A percentile compares a stretch with the other conserved stretches of the same genome.
Conservation (phyloP, 1,140 invertebrate genomes). For the Cataglyphis hispanica region DNA sequence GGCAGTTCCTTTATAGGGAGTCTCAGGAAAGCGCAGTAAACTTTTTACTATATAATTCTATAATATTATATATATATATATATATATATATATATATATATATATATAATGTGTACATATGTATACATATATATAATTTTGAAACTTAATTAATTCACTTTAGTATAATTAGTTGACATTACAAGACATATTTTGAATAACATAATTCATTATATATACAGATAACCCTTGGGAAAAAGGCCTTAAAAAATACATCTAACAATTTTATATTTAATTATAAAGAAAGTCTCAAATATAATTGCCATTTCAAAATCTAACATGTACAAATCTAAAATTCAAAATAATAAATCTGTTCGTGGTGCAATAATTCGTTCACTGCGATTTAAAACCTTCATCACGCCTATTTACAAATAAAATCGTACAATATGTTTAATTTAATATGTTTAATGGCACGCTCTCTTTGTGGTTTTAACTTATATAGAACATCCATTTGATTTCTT, state of each 20-base stretch:
- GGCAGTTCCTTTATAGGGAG: slow-evolving; percentile 60
- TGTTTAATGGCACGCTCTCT: slow-evolving; percentile 18
- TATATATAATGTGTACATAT: slow-evolving; percentile 69
- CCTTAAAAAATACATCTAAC: slow-evolving; percentile 39
- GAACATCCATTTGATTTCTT: slow-evolving; percentile 29
- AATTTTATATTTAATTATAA: slow-evolving; percentile 35
- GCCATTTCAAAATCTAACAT: slow-evolving; percentile 12
- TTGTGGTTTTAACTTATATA: slow-evolving; percentile 12
- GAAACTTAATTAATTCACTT: slow-evolving; percentile 66
- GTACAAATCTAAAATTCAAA: slow-evolving; percentile 53
- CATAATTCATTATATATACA: slow-evolving; percentile 72
- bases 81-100: slow-evolving; percentile 66
- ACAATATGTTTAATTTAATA: slow-evolving; percentile 37
- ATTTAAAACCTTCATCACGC: slow-evolving; percentile 23
- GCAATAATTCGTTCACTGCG: slow-evolving; percentile 13
- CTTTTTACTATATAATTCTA: slow-evolving; percentile 64
- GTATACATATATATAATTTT: slow-evolving; percentile 47
- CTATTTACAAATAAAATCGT: slow-evolving; percentile 56
- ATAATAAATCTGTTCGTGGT: slow-evolving; percentile 14
- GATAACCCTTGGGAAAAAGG: slow-evolving; percentile 15
- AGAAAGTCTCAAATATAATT: slow-evolving; percentile 39
- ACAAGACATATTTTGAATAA: slow-evolving; percentile 70
- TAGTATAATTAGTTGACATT: slow-evolving; percentile 43
- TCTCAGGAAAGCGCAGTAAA: slow-evolving; percentile 65
- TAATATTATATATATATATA: slow-evolving; percentile 64